Evolutionary conservation across 2,888 invertebrate species (phyloP).

Genomic region (Amiota communis): DNA sequence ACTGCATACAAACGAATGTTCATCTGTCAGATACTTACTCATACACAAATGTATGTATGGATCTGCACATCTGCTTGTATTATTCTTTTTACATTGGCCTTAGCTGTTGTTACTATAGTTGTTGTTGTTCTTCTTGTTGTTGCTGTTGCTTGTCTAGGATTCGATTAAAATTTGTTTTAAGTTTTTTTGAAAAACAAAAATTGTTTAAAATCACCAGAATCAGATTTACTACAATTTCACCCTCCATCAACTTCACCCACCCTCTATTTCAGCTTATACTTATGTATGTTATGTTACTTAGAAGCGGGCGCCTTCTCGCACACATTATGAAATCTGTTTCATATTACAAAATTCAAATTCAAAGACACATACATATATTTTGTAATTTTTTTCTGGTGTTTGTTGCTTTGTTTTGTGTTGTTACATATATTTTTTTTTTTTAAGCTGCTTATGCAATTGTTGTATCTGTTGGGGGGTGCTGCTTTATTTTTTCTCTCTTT

Average conservation of each 20-base stretch:
- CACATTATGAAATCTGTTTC: neutral
- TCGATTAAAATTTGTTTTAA: constrained; percentile 28
- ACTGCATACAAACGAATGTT: constrained; percentile 48
- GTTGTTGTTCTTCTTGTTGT: too few relatives aligned
- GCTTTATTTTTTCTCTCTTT: constrained; percentile 34
- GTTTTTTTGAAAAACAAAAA: constrained; percentile 29
- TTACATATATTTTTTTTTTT: neutral
- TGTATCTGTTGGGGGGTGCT: constrained; percentile 22
- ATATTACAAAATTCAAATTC: neutral
- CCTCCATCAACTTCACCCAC: too few relatives aligned
- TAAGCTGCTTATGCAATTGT: constrained; percentile 34
- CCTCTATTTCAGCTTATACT: too few relatives aligned
- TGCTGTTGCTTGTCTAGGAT: constrained; percentile 5
- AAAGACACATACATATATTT: constrained; percentile 1
- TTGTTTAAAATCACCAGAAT: too few relatives aligned
- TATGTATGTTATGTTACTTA: too few relatives aligned
- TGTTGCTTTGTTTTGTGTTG: neutral
- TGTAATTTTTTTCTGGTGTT: neutral
- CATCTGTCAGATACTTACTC: constrained; percentile 43
- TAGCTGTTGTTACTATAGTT: neutral
- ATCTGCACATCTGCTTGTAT: constrained; percentile 62
- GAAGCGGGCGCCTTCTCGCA: too few relatives aligned
- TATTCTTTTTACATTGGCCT: constrained; percentile 43
- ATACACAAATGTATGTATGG: constrained; percentile 40
- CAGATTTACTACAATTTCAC: too few relatives aligned